Evolutionary conservation across 2,113 vertebrate species (phyloP), one percentile per base, ranked within the genome.

Genomic region (Carlito syrichta): DNA sequence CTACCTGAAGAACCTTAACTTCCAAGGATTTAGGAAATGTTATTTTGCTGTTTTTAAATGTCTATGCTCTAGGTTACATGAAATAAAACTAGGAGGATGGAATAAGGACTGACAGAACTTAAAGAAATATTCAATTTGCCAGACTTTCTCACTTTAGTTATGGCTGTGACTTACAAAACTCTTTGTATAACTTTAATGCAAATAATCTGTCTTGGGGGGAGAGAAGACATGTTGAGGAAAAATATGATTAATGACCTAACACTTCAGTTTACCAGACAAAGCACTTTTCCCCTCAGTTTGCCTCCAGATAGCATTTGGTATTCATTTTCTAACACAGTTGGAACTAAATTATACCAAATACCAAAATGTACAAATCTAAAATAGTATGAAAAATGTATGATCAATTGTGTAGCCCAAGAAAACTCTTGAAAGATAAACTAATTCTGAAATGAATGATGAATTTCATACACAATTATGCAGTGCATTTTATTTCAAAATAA

Each of bases 361-460:
- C 86, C 98, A 98, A 98, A 97, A 98, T 96, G 97, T 93, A 97
- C 88, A 98, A 94, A 96, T 96, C 91, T 98, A 95, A 96, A 98
- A 96, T 90, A 96, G 90, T 97, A 96, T 97, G 96, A 98, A 98
- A 98, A 97, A 91, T 97, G 92, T 97, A 98, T 98, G 97, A 97
- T 97, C 96, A 97, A 97, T 98, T 97, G 94, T 96, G 87, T 86
- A 92, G 52, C 96, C 74, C 92, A 95, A 96, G 89, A 97, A 98
- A 98, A 98, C 23, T 98, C 95, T 97, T 97, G 82, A 97, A 96
- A 98, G 94, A 98, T 98, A 98, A 98, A 98, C 95, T 97, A 97
- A 98, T 98, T 98, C 96, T 86, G 35, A 96, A 97, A 95, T 96
- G 97, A 98, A 95, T 91, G 93, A 95, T 25, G 56, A 69, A 97